Evolutionary conservation across 2,888 invertebrate species (phyloP).

Genomic region (Brenthis ino): DNA sequence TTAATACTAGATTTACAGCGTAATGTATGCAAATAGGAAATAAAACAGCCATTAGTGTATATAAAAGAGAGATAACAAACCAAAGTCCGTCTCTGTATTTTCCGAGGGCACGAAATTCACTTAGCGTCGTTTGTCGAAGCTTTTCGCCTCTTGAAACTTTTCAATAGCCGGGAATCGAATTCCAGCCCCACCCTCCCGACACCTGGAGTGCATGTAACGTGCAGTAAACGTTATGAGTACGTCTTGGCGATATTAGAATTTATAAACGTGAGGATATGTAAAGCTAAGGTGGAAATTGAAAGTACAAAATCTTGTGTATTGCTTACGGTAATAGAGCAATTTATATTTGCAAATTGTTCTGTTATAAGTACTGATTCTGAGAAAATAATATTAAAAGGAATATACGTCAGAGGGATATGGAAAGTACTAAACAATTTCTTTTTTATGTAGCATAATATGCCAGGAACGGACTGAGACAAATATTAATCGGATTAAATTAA

Average conservation of each 20-base stretch:
- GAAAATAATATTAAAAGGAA: too few relatives aligned
- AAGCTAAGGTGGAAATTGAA: slow-evolving; percentile 4
- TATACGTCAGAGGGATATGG: too few relatives aligned
- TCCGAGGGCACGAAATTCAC: slow-evolving; percentile 81
- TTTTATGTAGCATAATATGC: too few relatives aligned
- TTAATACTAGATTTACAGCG: too few relatives aligned
- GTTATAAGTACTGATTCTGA: too few relatives aligned
- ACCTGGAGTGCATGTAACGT: slow-evolving; percentile 48
- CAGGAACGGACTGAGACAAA: too few relatives aligned
- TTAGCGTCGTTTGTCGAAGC: slow-evolving; percentile 83
- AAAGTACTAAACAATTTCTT: too few relatives aligned
- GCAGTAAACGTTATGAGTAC: slow-evolving; percentile 32
- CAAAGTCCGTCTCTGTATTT: slow-evolving; percentile 58
- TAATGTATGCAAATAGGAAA: too few relatives aligned
- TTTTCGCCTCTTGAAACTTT: slow-evolving; percentile 83
- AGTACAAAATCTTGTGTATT: neutral
- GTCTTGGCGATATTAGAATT: slow-evolving; percentile 33
- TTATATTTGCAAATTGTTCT: too few relatives aligned
- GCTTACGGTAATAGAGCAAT: too few relatives aligned
- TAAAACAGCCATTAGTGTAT: neutral
- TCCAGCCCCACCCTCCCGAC: slow-evolving; percentile 56
- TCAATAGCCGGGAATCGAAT: slow-evolving; percentile 81
- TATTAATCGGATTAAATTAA: too few relatives aligned
- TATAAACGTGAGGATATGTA: slow-evolving; percentile 19
- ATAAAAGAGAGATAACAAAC: neutral